Percentiles rank a stretch among this genome's conserved stretches.
Conservation (phyloP, 2,888 invertebrate species). For the Pyralis farinalis region DNA sequence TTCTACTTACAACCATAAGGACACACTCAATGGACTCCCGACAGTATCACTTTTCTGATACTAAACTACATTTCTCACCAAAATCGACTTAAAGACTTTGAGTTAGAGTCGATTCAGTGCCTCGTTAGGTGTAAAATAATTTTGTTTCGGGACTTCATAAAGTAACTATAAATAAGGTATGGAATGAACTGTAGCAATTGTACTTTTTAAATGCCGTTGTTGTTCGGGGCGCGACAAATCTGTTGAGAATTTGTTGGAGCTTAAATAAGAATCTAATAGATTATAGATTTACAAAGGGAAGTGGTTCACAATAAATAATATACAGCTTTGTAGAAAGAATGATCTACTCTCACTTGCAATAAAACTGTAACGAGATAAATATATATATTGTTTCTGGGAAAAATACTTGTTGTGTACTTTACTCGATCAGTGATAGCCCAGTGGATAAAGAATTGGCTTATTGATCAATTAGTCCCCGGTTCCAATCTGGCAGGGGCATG, state of each 20-base stretch:
- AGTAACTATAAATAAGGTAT: slow-evolving; percentile 47
- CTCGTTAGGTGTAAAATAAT: background rate
- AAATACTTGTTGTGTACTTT: too few relatives aligned
- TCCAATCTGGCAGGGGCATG: too few relatives aligned
- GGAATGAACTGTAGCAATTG: slow-evolving; percentile 62
- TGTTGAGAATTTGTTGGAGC: slow-evolving; percentile 51
- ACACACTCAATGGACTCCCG: slow-evolving; percentile 23
- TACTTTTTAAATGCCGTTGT: slow-evolving; percentile 38
- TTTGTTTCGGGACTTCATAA: background rate
- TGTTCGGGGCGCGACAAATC: slow-evolving; percentile 57
- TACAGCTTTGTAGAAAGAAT: too few relatives aligned
- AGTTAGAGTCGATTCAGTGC: background rate
- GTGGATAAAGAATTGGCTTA: too few relatives aligned
- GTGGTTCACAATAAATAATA: too few relatives aligned
- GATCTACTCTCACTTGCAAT: too few relatives aligned
- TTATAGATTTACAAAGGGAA: slow-evolving; percentile 19
- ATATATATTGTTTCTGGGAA: too few relatives aligned
- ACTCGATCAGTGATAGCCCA: too few relatives aligned
- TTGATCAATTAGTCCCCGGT: too few relatives aligned
- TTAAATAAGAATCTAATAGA: slow-evolving; percentile 62
- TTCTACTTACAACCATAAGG: slow-evolving; percentile 43
- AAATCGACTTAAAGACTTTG: background rate
- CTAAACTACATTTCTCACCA: background rate
- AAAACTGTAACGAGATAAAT: too few relatives aligned
- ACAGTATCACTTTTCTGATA: slow-evolving; percentile 2